Conservation (phyloP, 2,888 invertebrate genomes). For the Brenthis ino region DNA sequence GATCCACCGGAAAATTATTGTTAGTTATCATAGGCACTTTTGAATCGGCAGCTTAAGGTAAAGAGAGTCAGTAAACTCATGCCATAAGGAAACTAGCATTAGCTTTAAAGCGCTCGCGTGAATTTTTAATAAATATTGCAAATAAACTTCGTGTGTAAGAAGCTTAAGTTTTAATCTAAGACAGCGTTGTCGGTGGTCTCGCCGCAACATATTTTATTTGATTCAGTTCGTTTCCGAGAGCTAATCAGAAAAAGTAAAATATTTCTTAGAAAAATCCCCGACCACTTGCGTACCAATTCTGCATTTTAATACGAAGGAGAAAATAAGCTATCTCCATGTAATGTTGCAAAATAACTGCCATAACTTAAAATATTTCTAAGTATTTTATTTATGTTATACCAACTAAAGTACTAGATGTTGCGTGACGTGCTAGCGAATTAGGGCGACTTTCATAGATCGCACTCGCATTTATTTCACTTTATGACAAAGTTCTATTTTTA, state of each 20-base stretch:
- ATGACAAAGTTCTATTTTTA: too few species aligned
- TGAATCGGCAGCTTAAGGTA: too few species aligned
- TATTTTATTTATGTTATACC: neutral
- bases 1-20: too few species aligned
- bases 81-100: too few species aligned
- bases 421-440: too few species aligned
- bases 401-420: too few species aligned
- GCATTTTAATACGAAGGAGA: constrained; percentile 6
- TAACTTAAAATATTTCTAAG: neutral
- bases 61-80: too few species aligned
- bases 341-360: neutral
- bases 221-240: neutral
- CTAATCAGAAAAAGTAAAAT: constrained; percentile 19
- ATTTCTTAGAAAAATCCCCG: constrained; percentile 15
- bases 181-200: constrained; percentile 22
- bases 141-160: neutral
- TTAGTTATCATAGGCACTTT: too few species aligned
- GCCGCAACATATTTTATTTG: constrained; percentile 23
- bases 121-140: too few species aligned
- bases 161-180: constrained; percentile 26
- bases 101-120: too few species aligned
- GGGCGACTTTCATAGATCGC: too few species aligned
- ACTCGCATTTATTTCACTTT: too few species aligned
- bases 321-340: neutral
- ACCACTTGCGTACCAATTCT: constrained; percentile 10